Conservation (phyloP, 2,797 vertebrate species). For the Crenuchus spilurus region DNA sequence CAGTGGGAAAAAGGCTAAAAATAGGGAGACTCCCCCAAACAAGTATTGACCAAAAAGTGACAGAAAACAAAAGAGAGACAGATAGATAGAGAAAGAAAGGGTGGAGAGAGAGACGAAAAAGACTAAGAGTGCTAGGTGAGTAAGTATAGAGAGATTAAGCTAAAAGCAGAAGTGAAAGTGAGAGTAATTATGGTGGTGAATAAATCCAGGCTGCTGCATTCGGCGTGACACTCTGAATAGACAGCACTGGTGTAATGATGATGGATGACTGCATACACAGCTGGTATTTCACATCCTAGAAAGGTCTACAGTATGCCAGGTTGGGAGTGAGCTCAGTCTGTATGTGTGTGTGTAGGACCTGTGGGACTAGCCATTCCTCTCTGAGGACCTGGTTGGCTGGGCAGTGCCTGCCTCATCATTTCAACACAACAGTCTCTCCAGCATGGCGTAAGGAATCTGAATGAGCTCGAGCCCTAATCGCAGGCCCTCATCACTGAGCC, state of each 20-base stretch:
- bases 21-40: too few species aligned
- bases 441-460: slow-evolving; percentile 28
- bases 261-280: slow-evolving; percentile 61
- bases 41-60: too few species aligned
- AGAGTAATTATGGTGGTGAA: slow-evolving; percentile 44
- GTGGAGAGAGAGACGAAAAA: neutral
- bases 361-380: slow-evolving; percentile 12
- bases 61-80: slow-evolving; percentile 28
- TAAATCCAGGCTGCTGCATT: slow-evolving; percentile 37
- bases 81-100: neutral
- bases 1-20: too few species aligned
- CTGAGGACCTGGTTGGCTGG: slow-evolving; percentile 14
- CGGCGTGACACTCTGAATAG: slow-evolving; percentile 14
- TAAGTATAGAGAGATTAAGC: slow-evolving; percentile 17
- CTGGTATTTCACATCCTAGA: slow-evolving; percentile 47
- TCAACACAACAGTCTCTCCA: slow-evolving; percentile 34
- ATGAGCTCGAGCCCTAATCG: slow-evolving; percentile 71
- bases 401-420: slow-evolving; percentile 45
- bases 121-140: neutral
- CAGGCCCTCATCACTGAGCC: slow-evolving; percentile 82
- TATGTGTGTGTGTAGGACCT: neutral
- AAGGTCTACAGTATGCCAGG: slow-evolving; percentile 35
- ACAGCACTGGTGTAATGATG: slow-evolving; percentile 42
- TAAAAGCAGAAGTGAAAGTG: slow-evolving; percentile 32
- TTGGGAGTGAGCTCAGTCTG: neutral